Conservation (phyloP, 1,140 invertebrate genomes). For the Bombus waltoni region DNA sequence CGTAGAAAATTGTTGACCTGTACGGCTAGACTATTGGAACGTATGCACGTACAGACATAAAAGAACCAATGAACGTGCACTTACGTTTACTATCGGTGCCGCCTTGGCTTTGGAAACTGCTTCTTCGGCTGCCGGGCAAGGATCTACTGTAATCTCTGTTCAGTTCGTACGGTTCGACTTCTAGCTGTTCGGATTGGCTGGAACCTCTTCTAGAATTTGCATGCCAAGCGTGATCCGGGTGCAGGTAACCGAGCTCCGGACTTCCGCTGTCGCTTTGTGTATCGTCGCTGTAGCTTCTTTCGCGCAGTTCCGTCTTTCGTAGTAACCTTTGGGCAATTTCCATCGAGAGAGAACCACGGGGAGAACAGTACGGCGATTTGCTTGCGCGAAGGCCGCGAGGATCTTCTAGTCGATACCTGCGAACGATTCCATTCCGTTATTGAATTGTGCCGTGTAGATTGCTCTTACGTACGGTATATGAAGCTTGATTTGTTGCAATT, state of each 20-base stretch:
- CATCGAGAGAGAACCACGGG: conserved; percentile 89
- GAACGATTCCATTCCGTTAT: background rate
- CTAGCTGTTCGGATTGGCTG: conserved; percentile 92
- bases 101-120: conserved; percentile 88
- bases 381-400: conserved; percentile 86
- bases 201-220: conserved; percentile 90
- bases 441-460: background rate
- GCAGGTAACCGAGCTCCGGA: conserved; percentile 86
- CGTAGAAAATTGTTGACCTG: background rate
- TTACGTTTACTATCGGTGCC: conserved; percentile 81
- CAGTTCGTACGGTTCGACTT: conserved; percentile 92
- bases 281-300: conserved; percentile 81
- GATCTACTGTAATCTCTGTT: conserved; percentile 93
- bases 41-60: too few relatives aligned
- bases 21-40: too few relatives aligned
- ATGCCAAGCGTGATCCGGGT: conserved; percentile 92
- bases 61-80: conserved; percentile 31
- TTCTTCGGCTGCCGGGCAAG: conserved; percentile 91
- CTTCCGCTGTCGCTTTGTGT: conserved; percentile 81
- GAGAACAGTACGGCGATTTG: conserved; percentile 89
- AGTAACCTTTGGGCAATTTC: conserved; percentile 85
- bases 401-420: conserved; percentile 90
- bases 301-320: conserved; percentile 82
- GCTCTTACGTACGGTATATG: too few relatives aligned
- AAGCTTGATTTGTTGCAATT: too few relatives aligned